Evolutionary conservation across 1,140 invertebrate species (phyloP).

Genomic region (Tenebrio molitor): DNA sequence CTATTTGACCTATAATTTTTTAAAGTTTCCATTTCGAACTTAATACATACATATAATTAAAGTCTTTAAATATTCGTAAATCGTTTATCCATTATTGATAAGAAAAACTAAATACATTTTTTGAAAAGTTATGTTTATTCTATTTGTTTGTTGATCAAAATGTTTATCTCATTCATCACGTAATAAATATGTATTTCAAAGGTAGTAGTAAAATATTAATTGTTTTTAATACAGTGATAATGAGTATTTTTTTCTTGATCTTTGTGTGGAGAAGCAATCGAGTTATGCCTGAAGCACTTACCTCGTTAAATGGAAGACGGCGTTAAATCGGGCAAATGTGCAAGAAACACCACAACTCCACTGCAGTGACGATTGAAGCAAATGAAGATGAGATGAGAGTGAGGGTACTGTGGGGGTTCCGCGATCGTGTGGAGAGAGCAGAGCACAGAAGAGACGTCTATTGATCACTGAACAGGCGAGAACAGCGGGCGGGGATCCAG

Average conservation of each 20-base stretch:
- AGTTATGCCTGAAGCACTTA: neutral
- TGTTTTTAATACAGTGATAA: neutral
- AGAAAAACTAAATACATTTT: too few species aligned
- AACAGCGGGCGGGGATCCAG: constrained; percentile 57
- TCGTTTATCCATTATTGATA: too few species aligned
- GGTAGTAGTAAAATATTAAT: too few species aligned
- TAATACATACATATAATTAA: too few species aligned
- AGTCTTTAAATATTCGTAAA: too few species aligned
- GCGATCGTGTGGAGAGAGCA: constrained; percentile 39
- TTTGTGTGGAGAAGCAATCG: neutral
- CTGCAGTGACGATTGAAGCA: constrained; percentile 32
- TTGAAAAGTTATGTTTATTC: too few species aligned
- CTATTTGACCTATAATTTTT: too few species aligned
- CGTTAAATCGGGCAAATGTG: constrained; percentile 16
- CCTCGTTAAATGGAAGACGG: constrained; percentile 11
- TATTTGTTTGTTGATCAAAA: too few species aligned
- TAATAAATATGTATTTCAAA: too few species aligned
- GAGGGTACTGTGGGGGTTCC: constrained; percentile 25
- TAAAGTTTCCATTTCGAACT: too few species aligned
- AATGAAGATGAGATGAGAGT: constrained; percentile 29
- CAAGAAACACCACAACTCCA: constrained; percentile 32
- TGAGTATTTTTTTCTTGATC: neutral
- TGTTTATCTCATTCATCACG: too few species aligned
- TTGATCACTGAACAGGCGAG: constrained; percentile 57
- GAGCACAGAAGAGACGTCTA: constrained; percentile 56